Base-by-base conservation (phyloP, 2,888 invertebrate genomes). In the Cerceris rybyensis region DNA sequence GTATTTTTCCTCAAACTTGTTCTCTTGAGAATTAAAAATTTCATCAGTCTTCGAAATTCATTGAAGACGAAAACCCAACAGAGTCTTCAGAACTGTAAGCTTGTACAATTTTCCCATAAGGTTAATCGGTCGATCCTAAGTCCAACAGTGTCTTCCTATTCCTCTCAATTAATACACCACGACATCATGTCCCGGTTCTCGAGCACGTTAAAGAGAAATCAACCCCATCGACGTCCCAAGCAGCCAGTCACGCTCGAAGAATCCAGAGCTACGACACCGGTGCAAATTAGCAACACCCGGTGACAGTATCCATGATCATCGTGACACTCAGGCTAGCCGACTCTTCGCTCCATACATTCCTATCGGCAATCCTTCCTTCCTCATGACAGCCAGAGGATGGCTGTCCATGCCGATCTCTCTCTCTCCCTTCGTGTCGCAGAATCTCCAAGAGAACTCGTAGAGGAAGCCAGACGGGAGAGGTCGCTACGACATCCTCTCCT, bases 231-330 rank as follows among this genome's bases (percentile, higher is more conserved):
- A 41, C 11, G 7, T 41, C 39, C n/a, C 9, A 41, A 11, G 59
- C 41, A 59, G 14, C 11, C 7, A 41, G 7, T 28, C 54, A 59
- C 9, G 28, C 46, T 64, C 77, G 67, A 78, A 78, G 73, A 78
- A 78, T 69, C 79, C 68, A 70, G 78, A 78, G 70, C 77, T 54
- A 58, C 73, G 79, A 79, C 79, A 74, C 67, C 70, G 78, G 78
- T 78, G 78, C 79, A 80, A 80, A 80, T 80, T 80, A 80, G 79
- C 79, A 80, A 67, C 57, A 69, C 52, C 67, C 63, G 43, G 67
- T 73, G 79, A 80, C 79, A 80, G 78, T 80, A 80, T 80, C 79
- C 79, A 64, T 74, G 78, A 80, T 80, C 79, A 74, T 74, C 78
- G 78, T 78, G 74, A 78, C 78, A 77, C 78, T 28, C 78, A 72